Percentiles rank a stretch among this genome's conserved stretches.
phyloP scores from a whole-genome alignment of 1,140 invertebrate genomes.

The Chelonus insularis region DNA sequence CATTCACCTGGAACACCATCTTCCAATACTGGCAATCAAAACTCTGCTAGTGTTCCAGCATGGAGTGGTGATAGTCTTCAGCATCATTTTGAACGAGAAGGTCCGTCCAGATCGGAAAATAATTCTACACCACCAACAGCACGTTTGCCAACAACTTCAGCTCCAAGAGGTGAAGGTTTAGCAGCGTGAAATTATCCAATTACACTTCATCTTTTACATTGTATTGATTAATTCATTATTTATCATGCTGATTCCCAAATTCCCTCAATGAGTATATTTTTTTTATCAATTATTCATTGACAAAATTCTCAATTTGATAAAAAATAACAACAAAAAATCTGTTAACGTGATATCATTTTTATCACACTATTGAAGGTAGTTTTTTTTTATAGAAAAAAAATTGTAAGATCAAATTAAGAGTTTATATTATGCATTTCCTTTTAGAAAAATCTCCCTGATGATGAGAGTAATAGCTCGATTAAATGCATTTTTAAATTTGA shows the following conservation, averaged over 20 bases:
- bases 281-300: neutral
- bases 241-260: neutral
- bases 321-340: neutral
- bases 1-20: slow-evolving; percentile 50
- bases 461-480: no score
- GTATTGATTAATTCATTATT: neutral
- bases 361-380: no score
- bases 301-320: neutral
- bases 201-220: neutral
- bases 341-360: no score
- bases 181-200: slow-evolving; percentile 50
- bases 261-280: neutral
- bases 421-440: no score
- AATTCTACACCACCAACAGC: slow-evolving; percentile 47
- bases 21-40: slow-evolving; percentile 52
- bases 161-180: slow-evolving; percentile 59
- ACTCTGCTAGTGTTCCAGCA: slow-evolving; percentile 46
- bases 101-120: slow-evolving; percentile 39
- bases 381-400: no score
- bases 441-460: no score
- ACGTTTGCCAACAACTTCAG: slow-evolving; percentile 48
- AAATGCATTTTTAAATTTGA: no score
- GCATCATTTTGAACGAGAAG: slow-evolving; percentile 52
- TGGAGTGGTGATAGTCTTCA: slow-evolving; percentile 50
- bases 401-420: no score